phyloP scores from a whole-genome alignment of 2,797 vertebrate species.

The Halcyon leucocephala region DNA sequence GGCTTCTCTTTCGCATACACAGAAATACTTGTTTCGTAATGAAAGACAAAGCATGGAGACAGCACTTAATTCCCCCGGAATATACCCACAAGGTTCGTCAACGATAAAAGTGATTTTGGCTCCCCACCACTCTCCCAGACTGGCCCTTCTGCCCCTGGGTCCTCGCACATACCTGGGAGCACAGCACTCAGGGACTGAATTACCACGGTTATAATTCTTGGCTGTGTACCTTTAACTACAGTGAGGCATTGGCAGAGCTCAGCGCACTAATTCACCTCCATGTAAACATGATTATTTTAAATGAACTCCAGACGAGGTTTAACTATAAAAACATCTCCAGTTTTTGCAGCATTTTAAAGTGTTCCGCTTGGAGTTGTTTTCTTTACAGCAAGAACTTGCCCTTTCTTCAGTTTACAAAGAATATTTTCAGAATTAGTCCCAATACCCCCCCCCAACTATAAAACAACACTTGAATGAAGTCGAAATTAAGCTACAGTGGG shows the following conservation, averaged over 20 bases:
- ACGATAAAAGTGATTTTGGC: neutral
- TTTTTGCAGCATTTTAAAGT: conserved; percentile 48
- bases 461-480: neutral
- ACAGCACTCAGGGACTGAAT: neutral
- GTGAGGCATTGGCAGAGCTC: conserved; percentile 33
- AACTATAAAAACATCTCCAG: conserved; percentile 69
- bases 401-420: conserved; percentile 48
- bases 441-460: conserved; percentile 3
- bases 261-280: conserved; percentile 58
- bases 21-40: neutral
- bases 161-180: neutral
- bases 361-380: conserved; percentile 18
- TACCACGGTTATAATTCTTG: conserved; percentile 31
- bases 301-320: conserved; percentile 66
- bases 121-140: neutral
- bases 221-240: conserved; percentile 6
- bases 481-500: conserved; percentile 21
- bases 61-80: neutral
- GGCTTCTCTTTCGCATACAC: neutral
- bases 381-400: neutral
- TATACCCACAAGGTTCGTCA: neutral
- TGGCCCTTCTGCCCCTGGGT: neutral
- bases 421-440: conserved; percentile 61
- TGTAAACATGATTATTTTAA: conserved; percentile 69
- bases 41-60: neutral